These are phyloP conservation scores for Pseudomugil gertrudae DNA, from an alignment of 2,797 vertebrate species.

Conservation along the genomic window DNA sequence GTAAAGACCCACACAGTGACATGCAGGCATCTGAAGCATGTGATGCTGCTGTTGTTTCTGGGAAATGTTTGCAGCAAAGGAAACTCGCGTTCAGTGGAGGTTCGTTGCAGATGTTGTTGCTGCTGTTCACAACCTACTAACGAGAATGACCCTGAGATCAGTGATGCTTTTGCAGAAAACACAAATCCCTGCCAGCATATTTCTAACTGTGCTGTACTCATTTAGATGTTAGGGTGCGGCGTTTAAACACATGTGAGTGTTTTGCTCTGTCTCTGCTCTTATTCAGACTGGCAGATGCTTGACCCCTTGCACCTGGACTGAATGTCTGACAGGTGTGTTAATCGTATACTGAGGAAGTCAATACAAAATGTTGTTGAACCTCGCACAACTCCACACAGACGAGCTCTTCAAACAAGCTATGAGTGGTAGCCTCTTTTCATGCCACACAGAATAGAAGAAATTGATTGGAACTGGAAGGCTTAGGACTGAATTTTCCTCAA, in stretches of 20 bases:
- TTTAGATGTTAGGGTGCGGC: slow-evolving; percentile 23
- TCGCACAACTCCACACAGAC: slow-evolving; percentile 52
- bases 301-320: slow-evolving; percentile 53
- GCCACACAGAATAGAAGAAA: slow-evolving; percentile 76
- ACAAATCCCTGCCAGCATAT: neutral
- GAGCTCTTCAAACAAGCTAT: slow-evolving; percentile 78
- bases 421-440: slow-evolving; percentile 76
- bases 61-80: slow-evolving; percentile 12
- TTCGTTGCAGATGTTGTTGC: neutral
- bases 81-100: neutral
- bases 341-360: slow-evolving; percentile 52
- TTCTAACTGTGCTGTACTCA: slow-evolving; percentile 17
- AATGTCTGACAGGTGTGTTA: slow-evolving; percentile 69
- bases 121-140: neutral
- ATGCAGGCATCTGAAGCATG: too few species aligned
- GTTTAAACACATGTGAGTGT: slow-evolving; percentile 27
- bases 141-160: neutral
- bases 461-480: slow-evolving; percentile 80
- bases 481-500: slow-evolving; percentile 73
- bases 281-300: slow-evolving; percentile 42
- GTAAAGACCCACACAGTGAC: too few species aligned
- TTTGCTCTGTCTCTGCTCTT: slow-evolving; percentile 35
- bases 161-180: slow-evolving; percentile 5
- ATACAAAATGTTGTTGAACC: slow-evolving; percentile 56
- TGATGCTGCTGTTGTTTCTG: neutral